Evolutionary conservation across 2,888 invertebrate genomes (phyloP), one percentile per base, ranked within the genome.

Genomic region (Agrochola circellaris): DNA sequence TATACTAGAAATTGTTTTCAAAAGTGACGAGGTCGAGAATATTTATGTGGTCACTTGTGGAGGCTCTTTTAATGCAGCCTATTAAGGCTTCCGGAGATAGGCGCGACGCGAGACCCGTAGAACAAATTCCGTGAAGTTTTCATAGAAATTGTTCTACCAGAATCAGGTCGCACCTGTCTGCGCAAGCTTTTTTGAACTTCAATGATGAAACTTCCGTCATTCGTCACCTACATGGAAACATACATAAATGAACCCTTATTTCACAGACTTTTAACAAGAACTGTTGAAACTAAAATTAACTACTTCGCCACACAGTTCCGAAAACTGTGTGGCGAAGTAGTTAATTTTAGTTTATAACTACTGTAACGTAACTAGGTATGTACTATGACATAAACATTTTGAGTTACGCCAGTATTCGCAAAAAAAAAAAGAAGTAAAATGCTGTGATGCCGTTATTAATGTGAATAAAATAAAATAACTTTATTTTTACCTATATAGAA

Each of bases 321-420:
- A n/a, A n/a, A 77, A 64, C 58, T 72, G 26, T 54, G 58, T 48
- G 26, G 38, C 5, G n/a, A 30, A 62, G 66, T 65, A 61, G 82
- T 76, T 81, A 48, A 82, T 72, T 82, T 69, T 30, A 73, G 68
- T 82, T 81, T 66, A 38, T 38, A 82, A 73, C 69, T 62, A 9
- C 13, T 72, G 11, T 9, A 54, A 13, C n/a, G 30, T 11, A 54
- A 45, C 17, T n/a, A n/a, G n/a, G n/a, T 30, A 17, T 30, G 23
- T 23, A 11, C 6, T 51, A 15, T 56, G 76, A 65, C 56, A 48
- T 17, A 13, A 71, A 72, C 48, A 69, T 81, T 81, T 69, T 69
- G 56, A 56, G 65, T 77, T n/a, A n/a, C n/a, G n/a, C n/a, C n/a
- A n/a, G n/a, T n/a, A n/a, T 11, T 0, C 26, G 17, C 13, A 20